Evolutionary conservation across 2,888 invertebrate genomes (phyloP), one percentile per base, ranked within the genome.

Genomic region (Willowsia nigromaculata): DNA sequence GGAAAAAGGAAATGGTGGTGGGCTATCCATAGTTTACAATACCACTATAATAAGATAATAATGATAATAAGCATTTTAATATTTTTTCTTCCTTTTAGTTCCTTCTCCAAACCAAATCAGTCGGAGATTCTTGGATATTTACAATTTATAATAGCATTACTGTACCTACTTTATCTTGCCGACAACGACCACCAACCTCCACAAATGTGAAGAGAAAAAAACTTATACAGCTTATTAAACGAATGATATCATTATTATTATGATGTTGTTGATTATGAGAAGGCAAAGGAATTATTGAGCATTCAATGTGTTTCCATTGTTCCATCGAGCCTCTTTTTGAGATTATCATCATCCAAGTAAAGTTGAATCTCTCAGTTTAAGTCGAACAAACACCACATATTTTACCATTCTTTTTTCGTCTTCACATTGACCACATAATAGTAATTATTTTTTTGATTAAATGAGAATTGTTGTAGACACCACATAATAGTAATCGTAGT

Each of bases 161-260:
- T 56, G 40, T 65, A 65, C 65, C 37, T 65, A 65, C 33, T 62
- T 65, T 37, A 37, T 65, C 65, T 65, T 18, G 65, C 37, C 65
- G 62, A 82, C 15, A 53, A 83, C 83, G 25, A 65, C 65, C 65
- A 65, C 53, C 82, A 82, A 62, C 83, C 83, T 83, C 68, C 68
- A 68, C 50, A 83, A 53, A 83, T n/a, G 33, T 65, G 33, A 7
- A 65, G 7, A 33, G n/a, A 65, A 65, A 65, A 65, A 62, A 30
- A 56, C n/a, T 30, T 27, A 30, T 18, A 65, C n/a, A 65, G 65
- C 65, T 65, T 65, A 37, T 65, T 65, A 65, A 37, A 37, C 7
- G 18, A 65, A 37, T 65, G 65, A 65, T 65, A 65, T 59, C 27
- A 22, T 33, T 62, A 33, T 37, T 37, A 65, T 50, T 50, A 13